Percentiles rank a stretch among this genome's conserved stretches.
Conservation (phyloP, 2,888 invertebrate genomes). For the Rhimphoctona megacephalus region DNA sequence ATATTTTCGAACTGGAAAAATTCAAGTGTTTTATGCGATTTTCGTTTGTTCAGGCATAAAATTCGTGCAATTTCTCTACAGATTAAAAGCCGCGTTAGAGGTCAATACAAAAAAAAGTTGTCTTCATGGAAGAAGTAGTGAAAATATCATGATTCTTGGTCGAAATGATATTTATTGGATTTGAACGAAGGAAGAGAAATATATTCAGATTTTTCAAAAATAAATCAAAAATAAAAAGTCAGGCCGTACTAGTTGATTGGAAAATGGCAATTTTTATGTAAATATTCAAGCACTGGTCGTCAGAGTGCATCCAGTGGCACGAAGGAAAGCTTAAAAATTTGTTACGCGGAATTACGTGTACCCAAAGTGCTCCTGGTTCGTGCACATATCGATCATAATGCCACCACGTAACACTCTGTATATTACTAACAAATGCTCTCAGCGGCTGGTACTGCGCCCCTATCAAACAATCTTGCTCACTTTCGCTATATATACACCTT, state of each 20-base stretch:
- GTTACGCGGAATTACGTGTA: not conserved
- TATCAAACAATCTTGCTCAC: constrained; percentile 15
- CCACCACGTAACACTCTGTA: constrained; percentile 19
- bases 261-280: not conserved
- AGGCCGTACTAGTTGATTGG: not conserved
- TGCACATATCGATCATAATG: constrained; percentile 25
- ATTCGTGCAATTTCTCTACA: not conserved
- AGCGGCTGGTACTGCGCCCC: constrained; percentile 1
- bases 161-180: not conserved
- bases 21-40: not conserved
- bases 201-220: not conserved
- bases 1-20: not conserved
- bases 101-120: no score
- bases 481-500: constrained; percentile 10
- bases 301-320: not conserved
- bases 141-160: not conserved
- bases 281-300: constrained; percentile 5
- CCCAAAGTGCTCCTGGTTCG: not conserved
- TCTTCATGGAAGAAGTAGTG: not conserved
- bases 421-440: constrained; percentile 59
- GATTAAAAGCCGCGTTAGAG: no score
- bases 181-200: not conserved
- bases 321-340: not conserved
- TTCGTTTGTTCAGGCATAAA: not conserved
- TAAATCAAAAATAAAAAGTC: not conserved